These are phyloP conservation scores for Syngnathus acus DNA, from an alignment of 2,797 vertebrate species.

Conservation along the genomic window DNA sequence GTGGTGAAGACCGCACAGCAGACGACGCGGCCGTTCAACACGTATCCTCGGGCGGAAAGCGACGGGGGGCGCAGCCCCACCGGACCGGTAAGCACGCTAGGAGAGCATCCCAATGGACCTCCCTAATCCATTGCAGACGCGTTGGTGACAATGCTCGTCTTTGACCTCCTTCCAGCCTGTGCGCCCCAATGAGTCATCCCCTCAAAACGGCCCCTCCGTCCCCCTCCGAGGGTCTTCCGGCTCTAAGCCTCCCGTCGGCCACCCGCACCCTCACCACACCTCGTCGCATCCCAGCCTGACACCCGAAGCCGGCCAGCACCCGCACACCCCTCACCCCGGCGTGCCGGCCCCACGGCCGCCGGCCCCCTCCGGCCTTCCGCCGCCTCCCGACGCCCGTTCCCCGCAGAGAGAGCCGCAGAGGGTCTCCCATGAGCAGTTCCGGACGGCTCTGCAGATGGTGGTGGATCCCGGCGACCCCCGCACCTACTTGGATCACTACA, in stretches of 20 bases:
- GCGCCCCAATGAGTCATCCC: constrained; percentile 61
- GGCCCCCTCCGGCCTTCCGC: constrained; percentile 30
- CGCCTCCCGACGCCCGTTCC: constrained; percentile 64
- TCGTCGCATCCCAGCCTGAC: constrained; percentile 68
- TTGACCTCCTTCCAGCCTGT: constrained; percentile 34
- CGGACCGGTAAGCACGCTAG: constrained; percentile 68
- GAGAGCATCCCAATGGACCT: background rate
- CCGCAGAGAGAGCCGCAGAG: constrained; percentile 85
- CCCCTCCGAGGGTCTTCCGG: constrained; percentile 30
- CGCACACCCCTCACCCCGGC: constrained; percentile 52
- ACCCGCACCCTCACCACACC: constrained; percentile 64
- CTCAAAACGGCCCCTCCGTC: constrained; percentile 72
- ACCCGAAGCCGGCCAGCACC: constrained; percentile 48
- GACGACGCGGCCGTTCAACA: constrained; percentile 81
- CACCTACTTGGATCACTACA: constrained; percentile 89
- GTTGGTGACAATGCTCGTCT: background rate
- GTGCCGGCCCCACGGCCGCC: constrained; percentile 53
- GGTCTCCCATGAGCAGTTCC: constrained; percentile 95
- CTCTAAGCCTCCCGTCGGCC: constrained; percentile 51
- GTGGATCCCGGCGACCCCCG: constrained; percentile 91
- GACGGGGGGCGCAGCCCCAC: constrained; percentile 71
- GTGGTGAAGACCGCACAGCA: constrained; percentile 73
- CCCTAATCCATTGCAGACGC: background rate
- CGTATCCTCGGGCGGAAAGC: constrained; percentile 83
- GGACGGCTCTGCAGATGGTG: constrained; percentile 89